These are phyloP conservation scores for Ganaspis brasiliensis DNA, from an alignment of 2,888 invertebrate species.

Conservation along the genomic window DNA sequence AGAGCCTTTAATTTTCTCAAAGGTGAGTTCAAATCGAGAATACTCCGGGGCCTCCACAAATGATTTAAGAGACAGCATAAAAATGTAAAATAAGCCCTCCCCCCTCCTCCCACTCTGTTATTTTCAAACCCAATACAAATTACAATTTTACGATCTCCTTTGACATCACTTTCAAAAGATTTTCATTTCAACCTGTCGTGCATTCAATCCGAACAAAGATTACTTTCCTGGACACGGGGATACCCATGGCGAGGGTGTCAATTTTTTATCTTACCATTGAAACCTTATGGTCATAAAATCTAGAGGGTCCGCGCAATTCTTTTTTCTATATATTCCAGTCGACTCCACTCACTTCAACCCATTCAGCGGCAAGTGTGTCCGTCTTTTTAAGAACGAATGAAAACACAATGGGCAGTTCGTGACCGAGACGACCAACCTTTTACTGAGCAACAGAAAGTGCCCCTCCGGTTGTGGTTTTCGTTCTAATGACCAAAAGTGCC, in stretches of 20 bases:
- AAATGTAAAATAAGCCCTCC: slow-evolving; percentile 5
- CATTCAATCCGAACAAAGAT: slow-evolving; percentile 32
- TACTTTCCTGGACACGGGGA: slow-evolving; percentile 25
- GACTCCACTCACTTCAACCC: slow-evolving; percentile 38
- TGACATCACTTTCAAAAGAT: slow-evolving; percentile 24
- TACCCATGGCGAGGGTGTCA: slow-evolving; percentile 45
- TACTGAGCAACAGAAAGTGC: slow-evolving; percentile 25
- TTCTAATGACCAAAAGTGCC: slow-evolving; percentile 31
- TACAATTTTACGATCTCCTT: slow-evolving; percentile 29
- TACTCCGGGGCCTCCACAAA: neutral
- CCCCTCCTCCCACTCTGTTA: no score
- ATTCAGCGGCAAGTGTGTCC: slow-evolving; percentile 50
- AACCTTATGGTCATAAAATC: slow-evolving; percentile 38
- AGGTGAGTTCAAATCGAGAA: neutral
- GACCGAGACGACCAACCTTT: slow-evolving; percentile 47
- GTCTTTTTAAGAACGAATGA: slow-evolving; percentile 49
- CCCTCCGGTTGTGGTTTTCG: no score
- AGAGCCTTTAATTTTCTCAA: neutral
- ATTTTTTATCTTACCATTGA: slow-evolving; percentile 48
- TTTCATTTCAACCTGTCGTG: slow-evolving; percentile 29
- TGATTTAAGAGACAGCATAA: neutral
- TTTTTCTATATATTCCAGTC: slow-evolving; percentile 39
- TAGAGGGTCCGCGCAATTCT: slow-evolving; percentile 39
- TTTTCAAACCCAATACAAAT: neutral
- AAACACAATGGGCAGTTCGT: slow-evolving; percentile 47